These are phyloP conservation scores for Gallinago stenura DNA, from an alignment of 2,797 vertebrate species.

Conservation along the genomic window DNA sequence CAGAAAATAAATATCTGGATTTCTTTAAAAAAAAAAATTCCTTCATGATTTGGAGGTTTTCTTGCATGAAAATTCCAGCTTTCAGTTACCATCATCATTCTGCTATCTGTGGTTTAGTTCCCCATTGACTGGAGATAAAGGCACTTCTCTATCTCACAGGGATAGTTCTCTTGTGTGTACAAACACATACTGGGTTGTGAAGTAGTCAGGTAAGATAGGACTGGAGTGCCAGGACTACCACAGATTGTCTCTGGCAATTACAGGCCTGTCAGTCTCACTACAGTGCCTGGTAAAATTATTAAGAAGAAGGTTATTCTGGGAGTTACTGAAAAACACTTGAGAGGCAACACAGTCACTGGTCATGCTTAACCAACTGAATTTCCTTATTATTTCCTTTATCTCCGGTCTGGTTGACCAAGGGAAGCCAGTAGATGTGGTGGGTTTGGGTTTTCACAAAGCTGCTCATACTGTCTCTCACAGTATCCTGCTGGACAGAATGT, in stretches of 20 bases:
- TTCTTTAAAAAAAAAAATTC: not conserved
- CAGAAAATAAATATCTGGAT: not conserved
- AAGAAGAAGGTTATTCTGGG: no score
- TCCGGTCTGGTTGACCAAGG: no score
- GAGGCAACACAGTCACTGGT: no score
- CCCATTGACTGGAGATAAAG: not conserved
- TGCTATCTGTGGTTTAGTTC: not conserved
- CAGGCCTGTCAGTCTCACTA: no score
- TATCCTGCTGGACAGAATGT: not conserved
- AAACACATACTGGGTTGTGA: not conserved
- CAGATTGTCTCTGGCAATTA: not conserved
- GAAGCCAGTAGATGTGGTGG: no score
- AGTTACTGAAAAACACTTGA: no score
- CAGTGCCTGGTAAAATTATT: no score
- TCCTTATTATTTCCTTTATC: no score
- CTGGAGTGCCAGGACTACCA: not conserved
- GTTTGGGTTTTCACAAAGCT: no score
- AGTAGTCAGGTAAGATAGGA: not conserved
- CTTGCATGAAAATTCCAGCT: not conserved
- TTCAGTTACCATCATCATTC: not conserved
- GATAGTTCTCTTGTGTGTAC: not conserved
- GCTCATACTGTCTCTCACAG: no score
- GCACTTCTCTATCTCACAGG: not conserved
- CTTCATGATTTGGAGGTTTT: not conserved
- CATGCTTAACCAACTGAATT: no score